Evolutionary conservation across 2,113 vertebrate genomes (phyloP).

Genomic region (Lasiurus cinereus): DNA sequence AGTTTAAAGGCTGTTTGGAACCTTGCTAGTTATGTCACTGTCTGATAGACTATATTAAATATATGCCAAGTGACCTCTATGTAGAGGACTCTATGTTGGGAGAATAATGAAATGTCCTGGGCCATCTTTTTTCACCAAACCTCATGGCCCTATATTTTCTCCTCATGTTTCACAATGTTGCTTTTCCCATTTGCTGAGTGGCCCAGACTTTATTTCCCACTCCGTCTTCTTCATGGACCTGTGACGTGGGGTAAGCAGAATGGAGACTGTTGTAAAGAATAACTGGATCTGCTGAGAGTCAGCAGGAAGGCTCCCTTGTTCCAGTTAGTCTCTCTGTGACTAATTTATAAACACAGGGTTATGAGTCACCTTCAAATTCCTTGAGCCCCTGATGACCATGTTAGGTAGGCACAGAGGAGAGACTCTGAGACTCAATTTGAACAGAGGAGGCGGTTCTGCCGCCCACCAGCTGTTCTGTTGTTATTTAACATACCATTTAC

Average conservation of each 20-base stretch:
- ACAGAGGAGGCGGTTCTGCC: background rate
- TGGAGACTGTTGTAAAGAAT: background rate
- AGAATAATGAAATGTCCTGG: background rate
- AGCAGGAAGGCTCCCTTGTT: background rate
- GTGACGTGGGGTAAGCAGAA: background rate
- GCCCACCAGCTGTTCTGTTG: background rate
- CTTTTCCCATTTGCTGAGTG: background rate
- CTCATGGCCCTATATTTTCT: background rate
- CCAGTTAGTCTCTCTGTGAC: conserved; percentile 40
- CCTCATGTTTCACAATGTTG: background rate
- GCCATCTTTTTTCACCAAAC: conserved; percentile 38
- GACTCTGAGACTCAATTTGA: background rate
- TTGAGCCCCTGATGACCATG: conserved; percentile 68
- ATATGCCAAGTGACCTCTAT: conserved; percentile 13
- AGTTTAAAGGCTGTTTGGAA: conserved; percentile 29
- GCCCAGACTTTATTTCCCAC: background rate
- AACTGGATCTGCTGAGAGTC: background rate
- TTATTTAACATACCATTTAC: background rate
- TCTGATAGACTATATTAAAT: conserved; percentile 32
- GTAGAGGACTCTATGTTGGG: background rate
- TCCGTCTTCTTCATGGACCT: background rate
- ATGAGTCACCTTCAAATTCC: conserved; percentile 66
- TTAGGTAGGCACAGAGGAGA: conserved; percentile 68
- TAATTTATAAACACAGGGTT: conserved; percentile 66
- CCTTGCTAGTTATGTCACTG: background rate